These are phyloP conservation scores for Perizoma flavofasciatum DNA, from an alignment of 2,888 invertebrate genomes.

Conservation along the genomic window DNA sequence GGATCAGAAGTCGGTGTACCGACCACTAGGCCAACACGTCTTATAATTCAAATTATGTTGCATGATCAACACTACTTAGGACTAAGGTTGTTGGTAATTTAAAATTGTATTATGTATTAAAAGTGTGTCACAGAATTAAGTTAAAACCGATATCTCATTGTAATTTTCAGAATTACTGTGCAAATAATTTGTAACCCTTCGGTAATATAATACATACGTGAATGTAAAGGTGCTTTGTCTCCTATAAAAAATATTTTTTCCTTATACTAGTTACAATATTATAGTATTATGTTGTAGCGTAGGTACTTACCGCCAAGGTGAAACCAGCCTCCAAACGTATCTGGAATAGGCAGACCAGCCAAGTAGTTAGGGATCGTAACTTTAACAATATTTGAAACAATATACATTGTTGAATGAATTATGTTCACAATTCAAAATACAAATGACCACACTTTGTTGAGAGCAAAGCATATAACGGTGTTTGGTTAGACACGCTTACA, in stretches of 20 bases:
- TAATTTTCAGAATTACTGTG: too few species aligned
- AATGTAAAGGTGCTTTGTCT: too few species aligned
- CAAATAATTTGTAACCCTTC: too few species aligned
- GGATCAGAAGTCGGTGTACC: too few species aligned
- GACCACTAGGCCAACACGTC: too few species aligned
- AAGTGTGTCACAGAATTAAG: slow-evolving; percentile 16
- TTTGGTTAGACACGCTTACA: slow-evolving; percentile 13
- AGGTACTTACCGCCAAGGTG: slow-evolving; percentile 88
- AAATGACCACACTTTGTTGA: neutral
- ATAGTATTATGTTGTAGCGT: neutral
- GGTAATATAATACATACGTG: too few species aligned
- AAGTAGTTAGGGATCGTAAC: slow-evolving; percentile 93
- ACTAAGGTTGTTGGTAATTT: neutral
- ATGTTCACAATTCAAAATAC: slow-evolving; percentile 4
- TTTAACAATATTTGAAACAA: slow-evolving; percentile 90
- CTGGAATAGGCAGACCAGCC: slow-evolving; percentile 92
- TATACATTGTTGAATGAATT: slow-evolving; percentile 84
- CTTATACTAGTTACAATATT: too few species aligned
- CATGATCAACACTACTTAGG: neutral
- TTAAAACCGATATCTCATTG: neutral
- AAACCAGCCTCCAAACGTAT: slow-evolving; percentile 93
- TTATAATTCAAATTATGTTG: neutral
- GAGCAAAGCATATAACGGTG: slow-evolving; percentile 16
- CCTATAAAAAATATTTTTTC: too few species aligned
- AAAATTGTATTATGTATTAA: neutral